These are phyloP conservation scores for Melinopterus prodromus DNA, from an alignment of 2,888 invertebrate species.

Conservation along the genomic window DNA sequence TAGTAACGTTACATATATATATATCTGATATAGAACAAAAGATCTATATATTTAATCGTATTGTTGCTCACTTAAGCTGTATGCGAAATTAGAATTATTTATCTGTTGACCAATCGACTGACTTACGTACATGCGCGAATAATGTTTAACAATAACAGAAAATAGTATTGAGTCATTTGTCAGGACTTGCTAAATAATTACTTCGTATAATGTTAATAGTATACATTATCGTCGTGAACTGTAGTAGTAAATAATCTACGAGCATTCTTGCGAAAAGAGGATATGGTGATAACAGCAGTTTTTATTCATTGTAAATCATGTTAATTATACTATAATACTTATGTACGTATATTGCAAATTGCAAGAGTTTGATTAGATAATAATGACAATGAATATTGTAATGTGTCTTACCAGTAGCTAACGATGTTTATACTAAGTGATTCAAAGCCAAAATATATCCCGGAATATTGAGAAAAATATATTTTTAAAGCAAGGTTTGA, in stretches of 20 bases:
- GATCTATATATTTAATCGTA: neutral
- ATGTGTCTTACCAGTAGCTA: too few relatives aligned
- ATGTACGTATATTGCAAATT: too few relatives aligned
- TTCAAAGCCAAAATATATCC: too few relatives aligned
- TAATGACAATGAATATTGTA: too few relatives aligned
- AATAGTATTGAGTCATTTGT: neutral
- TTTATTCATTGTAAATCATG: neutral
- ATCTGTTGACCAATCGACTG: neutral
- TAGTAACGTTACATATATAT: neutral
- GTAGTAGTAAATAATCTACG: neutral
- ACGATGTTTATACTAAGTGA: too few relatives aligned
- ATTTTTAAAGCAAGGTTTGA: too few relatives aligned
- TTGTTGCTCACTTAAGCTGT: neutral
- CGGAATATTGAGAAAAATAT: too few relatives aligned
- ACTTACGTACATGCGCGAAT: neutral
- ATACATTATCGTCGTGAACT: neutral
- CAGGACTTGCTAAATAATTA: neutral
- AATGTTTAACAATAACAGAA: neutral
- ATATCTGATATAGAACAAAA: neutral
- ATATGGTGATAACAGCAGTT: neutral
- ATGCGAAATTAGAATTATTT: neutral
- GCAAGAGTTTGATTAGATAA: too few relatives aligned
- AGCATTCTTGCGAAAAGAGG: neutral
- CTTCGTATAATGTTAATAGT: neutral
- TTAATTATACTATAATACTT: neutral